Evolutionary conservation across 1,140 invertebrate species (phyloP).

Genomic region (Oppia nitens): DNA sequence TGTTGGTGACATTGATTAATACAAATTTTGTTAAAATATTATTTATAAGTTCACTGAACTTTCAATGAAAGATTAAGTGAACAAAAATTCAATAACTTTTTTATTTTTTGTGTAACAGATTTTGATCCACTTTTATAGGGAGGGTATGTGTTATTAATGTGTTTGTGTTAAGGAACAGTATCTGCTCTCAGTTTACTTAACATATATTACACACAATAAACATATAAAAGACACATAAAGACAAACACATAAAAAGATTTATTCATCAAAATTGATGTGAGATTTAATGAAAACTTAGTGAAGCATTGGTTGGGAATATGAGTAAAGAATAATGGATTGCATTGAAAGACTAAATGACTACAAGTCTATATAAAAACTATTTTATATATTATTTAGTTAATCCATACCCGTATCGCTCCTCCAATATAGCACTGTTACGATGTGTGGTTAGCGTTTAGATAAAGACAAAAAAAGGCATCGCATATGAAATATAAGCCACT

Average conservation of each 20-base stretch:
- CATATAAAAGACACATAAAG: too few species aligned
- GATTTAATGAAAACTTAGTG: too few species aligned
- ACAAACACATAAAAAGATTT: too few species aligned
- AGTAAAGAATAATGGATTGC: constrained; percentile 12
- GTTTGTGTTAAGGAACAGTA: too few species aligned
- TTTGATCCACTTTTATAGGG: too few species aligned
- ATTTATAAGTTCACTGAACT: too few species aligned
- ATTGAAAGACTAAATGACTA: background rate
- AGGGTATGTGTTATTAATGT: too few species aligned
- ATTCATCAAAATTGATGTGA: too few species aligned
- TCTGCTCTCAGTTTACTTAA: too few species aligned
- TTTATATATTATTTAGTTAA: background rate
- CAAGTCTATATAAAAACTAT: background rate
- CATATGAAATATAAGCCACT: background rate
- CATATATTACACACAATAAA: too few species aligned
- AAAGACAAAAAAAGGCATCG: background rate
- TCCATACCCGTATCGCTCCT: constrained; percentile 10
- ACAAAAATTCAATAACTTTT: background rate
- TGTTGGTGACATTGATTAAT: constrained; percentile 26
- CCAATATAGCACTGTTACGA: constrained; percentile 7
- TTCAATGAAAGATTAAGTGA: background rate
- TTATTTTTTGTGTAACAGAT: background rate
- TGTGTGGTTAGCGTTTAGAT: background rate
- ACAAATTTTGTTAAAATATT: background rate
- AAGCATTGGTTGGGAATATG: constrained; percentile 16